Percentiles rank a stretch among this genome's conserved stretches.
Conservation (phyloP, 1,140 invertebrate species). For the Papilio machaon region DNA sequence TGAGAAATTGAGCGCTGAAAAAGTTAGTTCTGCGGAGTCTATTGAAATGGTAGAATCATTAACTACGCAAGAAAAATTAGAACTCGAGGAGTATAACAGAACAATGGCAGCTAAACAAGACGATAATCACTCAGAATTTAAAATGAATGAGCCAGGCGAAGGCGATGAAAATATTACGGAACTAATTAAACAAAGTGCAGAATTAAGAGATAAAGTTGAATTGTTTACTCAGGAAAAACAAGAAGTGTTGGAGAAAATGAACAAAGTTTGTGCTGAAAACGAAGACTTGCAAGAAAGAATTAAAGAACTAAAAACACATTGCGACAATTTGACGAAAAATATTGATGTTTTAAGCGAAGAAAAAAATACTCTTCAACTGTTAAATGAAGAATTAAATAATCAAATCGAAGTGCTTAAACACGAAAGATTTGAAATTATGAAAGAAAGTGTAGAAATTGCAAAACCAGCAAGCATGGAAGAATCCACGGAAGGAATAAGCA, state of each 20-base stretch:
- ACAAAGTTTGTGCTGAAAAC: slow-evolving; percentile 85
- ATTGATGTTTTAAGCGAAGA: slow-evolving; percentile 83
- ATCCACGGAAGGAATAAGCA: slow-evolving; percentile 49
- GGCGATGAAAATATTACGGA: slow-evolving; percentile 75
- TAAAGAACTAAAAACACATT: slow-evolving; percentile 82
- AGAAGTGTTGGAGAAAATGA: slow-evolving; percentile 87
- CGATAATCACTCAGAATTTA: slow-evolving; percentile 55
- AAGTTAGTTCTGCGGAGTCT: slow-evolving; percentile 86
- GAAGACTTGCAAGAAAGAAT: slow-evolving; percentile 82
- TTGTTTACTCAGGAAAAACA: slow-evolving; percentile 84
- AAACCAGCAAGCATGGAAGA: slow-evolving; percentile 65
- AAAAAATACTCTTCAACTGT: slow-evolving; percentile 77
- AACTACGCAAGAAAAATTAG: slow-evolving; percentile 84
- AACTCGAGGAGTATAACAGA: slow-evolving; percentile 82
- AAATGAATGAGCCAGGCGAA: slow-evolving; percentile 39
- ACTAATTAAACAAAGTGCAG: slow-evolving; percentile 82
- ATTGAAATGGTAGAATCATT: slow-evolving; percentile 87
- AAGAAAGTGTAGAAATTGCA: slow-evolving; percentile 70
- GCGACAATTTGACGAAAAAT: slow-evolving; percentile 76
- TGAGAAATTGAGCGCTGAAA: slow-evolving; percentile 85
- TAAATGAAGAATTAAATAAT: slow-evolving; percentile 65
- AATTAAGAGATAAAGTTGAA: slow-evolving; percentile 86
- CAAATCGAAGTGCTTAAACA: slow-evolving; percentile 77
- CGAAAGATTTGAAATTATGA: slow-evolving; percentile 71
- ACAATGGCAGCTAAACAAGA: slow-evolving; percentile 50